Evolutionary conservation across 2,113 vertebrate species (phyloP).

Genomic region (Vulpes vulpes): DNA sequence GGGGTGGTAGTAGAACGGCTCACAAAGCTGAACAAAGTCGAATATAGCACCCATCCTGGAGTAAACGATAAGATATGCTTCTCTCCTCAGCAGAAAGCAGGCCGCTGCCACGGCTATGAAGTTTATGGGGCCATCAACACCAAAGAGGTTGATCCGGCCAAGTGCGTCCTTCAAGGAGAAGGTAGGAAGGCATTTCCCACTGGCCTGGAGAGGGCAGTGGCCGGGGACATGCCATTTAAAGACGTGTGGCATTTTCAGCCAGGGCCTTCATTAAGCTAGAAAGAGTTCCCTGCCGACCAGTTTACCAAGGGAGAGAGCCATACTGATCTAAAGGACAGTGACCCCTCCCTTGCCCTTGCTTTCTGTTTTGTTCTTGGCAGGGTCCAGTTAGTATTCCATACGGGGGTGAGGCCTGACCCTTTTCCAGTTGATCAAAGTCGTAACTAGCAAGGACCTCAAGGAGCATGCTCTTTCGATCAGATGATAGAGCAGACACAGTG

Average conservation of each 20-base stretch:
- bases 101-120: constrained; percentile 90
- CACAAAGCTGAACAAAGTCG: constrained; percentile 85
- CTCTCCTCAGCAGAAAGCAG: constrained; percentile 89
- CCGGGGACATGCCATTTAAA: not conserved
- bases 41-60: constrained; percentile 79
- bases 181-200: constrained; percentile 86
- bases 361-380: not conserved
- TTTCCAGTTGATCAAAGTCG: constrained; percentile 2
- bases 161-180: constrained; percentile 92
- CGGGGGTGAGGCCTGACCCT: not conserved
- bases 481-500: not conserved
- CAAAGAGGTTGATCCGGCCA: constrained; percentile 90
- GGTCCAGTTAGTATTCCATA: not conserved
- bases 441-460: not conserved
- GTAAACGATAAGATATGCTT: constrained; percentile 89
- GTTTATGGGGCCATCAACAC: constrained; percentile 91
- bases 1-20: constrained; percentile 90
- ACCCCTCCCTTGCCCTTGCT: not conserved
- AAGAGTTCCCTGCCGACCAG: not conserved
- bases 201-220: not conserved
- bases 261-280: not conserved
- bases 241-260: not conserved
- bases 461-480: not conserved
- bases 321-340: too few relatives aligned
- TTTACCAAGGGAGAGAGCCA: not conserved